phyloP scores from a whole-genome alignment of 2,797 vertebrate genomes.

The Acipenser transmontanus region DNA sequence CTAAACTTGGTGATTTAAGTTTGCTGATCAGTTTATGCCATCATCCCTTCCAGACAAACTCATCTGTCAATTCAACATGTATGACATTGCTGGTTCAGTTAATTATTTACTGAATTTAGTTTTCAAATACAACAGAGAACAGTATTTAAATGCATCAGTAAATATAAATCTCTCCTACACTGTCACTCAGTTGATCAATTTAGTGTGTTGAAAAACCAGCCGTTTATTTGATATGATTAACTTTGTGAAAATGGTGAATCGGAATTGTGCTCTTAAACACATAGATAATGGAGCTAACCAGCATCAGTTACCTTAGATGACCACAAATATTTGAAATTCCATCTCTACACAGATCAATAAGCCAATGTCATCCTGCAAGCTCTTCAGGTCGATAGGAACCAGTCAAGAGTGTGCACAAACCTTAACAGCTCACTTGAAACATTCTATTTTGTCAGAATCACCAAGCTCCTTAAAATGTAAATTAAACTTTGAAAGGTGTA shows the following conservation, averaged over 20 bases:
- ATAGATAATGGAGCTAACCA: background rate
- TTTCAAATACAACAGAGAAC: too few species aligned
- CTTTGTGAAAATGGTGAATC: background rate
- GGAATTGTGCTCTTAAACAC: background rate
- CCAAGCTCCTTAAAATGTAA: background rate
- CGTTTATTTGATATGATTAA: background rate
- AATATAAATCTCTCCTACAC: background rate
- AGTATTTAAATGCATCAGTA: too few species aligned
- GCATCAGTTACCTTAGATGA: background rate
- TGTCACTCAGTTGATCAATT: background rate
- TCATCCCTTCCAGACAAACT: too few species aligned
- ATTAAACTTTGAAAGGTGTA: background rate
- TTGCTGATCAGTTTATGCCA: too few species aligned
- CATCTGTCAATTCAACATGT: too few species aligned
- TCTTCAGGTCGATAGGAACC: background rate
- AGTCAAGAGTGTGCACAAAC: background rate
- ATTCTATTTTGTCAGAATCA: background rate
- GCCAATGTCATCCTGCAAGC: background rate
- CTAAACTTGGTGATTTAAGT: too few species aligned
- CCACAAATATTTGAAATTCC: background rate
- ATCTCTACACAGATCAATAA: background rate
- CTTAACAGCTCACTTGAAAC: slow-evolving; percentile 2
- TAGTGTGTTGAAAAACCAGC: background rate
- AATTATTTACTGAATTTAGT: too few species aligned
- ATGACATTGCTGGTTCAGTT: too few species aligned